These are phyloP conservation scores for Tylochromis polylepis DNA, from an alignment of 2,113 vertebrate species.

Conservation along the genomic window DNA sequence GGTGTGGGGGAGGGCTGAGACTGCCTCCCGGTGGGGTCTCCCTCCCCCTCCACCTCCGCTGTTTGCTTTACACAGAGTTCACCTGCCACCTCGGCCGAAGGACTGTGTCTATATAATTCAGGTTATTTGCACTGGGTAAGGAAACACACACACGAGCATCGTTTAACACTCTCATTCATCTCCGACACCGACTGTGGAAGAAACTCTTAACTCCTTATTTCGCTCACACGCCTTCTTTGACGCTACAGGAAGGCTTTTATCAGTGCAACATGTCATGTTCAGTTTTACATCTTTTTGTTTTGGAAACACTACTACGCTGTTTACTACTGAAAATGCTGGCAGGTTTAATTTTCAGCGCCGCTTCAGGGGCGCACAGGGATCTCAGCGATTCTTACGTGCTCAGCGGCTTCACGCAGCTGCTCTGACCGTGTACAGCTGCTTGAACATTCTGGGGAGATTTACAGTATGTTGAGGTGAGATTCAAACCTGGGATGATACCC, in stretches of 20 bases:
- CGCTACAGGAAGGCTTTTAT: not conserved
- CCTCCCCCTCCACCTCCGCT: not conserved
- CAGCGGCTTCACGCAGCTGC: not conserved
- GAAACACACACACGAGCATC: not conserved
- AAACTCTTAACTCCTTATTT: not conserved
- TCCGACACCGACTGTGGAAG: not conserved
- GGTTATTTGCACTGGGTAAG: slow-evolving; percentile 70
- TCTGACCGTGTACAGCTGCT: not conserved
- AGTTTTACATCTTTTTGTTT: not conserved
- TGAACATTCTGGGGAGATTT: not conserved
- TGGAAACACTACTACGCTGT: slow-evolving; percentile 45
- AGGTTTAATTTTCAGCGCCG: slow-evolving; percentile 3
- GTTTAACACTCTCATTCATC: not conserved
- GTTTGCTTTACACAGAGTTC: slow-evolving; percentile 44
- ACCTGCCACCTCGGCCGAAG: slow-evolving; percentile 42
- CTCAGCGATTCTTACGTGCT: not conserved
- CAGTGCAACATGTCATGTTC: not conserved
- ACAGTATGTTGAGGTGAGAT: not conserved
- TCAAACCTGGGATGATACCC: not conserved
- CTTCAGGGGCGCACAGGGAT: slow-evolving; percentile 8
- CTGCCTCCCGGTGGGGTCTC: not conserved
- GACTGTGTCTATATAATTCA: slow-evolving; percentile 56
- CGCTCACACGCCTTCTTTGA: not conserved
- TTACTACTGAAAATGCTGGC: slow-evolving; percentile 61
- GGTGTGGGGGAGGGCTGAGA: not conserved